These are phyloP conservation scores for Trachelus stipa DNA, from an alignment of 2,888 invertebrate species.

Conservation along the genomic window DNA sequence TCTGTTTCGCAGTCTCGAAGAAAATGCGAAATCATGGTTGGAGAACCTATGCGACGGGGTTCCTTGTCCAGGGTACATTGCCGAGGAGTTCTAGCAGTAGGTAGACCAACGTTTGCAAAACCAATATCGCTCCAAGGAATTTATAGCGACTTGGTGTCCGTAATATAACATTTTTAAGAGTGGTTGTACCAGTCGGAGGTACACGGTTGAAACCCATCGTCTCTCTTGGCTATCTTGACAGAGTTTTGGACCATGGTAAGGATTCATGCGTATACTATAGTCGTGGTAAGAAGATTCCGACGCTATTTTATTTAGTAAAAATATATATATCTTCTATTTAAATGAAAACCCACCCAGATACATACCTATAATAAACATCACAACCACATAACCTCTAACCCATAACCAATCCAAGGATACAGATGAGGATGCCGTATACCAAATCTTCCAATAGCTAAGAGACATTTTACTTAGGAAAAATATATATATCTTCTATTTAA, in stretches of 20 bases:
- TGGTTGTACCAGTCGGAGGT: background rate
- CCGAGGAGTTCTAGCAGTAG: conserved; percentile 7
- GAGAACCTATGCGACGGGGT: background rate
- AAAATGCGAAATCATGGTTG: conserved; percentile 33
- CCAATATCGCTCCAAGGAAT: conserved; percentile 32
- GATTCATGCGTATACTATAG: background rate
- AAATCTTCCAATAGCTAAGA: too few relatives aligned
- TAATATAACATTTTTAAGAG: background rate
- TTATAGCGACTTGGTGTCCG: conserved; percentile 22
- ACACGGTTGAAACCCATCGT: background rate
- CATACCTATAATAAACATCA: too few relatives aligned
- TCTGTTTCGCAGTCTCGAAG: conserved; percentile 38
- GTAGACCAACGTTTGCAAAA: conserved; percentile 21
- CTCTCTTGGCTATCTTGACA: background rate
- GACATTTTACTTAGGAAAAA: too few relatives aligned
- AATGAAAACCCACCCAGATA: too few relatives aligned
- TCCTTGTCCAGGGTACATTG: conserved; percentile 23
- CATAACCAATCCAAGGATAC: too few relatives aligned
- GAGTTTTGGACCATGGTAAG: background rate
- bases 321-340: too few relatives aligned
- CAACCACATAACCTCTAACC: too few relatives aligned
- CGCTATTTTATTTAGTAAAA: too few relatives aligned
- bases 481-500: background rate
- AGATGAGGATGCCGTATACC: too few relatives aligned
- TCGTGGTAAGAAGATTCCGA: background rate